Evolutionary conservation across 2,888 invertebrate genomes (phyloP).

Genomic region (Pimpla rufipes): DNA sequence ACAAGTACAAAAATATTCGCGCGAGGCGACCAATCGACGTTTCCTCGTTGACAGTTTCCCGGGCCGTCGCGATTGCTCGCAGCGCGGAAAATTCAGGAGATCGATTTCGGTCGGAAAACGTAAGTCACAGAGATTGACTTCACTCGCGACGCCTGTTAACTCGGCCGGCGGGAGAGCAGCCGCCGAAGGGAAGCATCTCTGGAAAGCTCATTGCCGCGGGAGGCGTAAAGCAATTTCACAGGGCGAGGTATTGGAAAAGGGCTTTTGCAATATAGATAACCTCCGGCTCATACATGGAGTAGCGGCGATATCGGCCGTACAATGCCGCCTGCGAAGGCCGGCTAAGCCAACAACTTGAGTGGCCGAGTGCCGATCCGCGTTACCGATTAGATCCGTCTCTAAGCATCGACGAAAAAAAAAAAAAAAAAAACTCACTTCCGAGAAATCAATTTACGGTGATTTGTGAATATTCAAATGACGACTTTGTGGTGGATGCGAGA

Average conservation of each 20-base stretch:
- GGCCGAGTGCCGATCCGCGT: not conserved
- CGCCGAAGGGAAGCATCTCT: slow-evolving; percentile 48
- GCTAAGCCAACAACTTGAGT: slow-evolving; percentile 29
- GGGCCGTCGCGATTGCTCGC: no score
- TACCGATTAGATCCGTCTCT: slow-evolving; percentile 1
- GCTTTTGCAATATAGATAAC: slow-evolving; percentile 69
- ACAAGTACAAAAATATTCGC: no score
- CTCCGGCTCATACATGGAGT: slow-evolving; percentile 47
- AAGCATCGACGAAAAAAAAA: not conserved
- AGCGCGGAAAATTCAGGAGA: not conserved
- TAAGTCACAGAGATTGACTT: not conserved
- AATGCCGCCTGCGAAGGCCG: slow-evolving; percentile 29
- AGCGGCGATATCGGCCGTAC: slow-evolving; percentile 59
- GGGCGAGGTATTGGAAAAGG: slow-evolving; percentile 71
- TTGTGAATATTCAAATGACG: no score
- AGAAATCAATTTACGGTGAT: not conserved
- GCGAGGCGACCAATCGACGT: no score
- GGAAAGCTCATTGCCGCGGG: slow-evolving; percentile 60
- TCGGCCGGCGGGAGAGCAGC: slow-evolving; percentile 25
- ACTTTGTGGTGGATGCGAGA: not conserved
- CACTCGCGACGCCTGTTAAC: slow-evolving; percentile 57
- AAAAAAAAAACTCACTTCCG: not conserved
- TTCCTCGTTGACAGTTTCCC: no score
- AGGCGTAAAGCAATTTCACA: slow-evolving; percentile 74
- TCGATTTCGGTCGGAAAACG: not conserved